Base-by-base conservation (phyloP, 2,888 invertebrate species). In the Linnaemya vulpina region DNA sequence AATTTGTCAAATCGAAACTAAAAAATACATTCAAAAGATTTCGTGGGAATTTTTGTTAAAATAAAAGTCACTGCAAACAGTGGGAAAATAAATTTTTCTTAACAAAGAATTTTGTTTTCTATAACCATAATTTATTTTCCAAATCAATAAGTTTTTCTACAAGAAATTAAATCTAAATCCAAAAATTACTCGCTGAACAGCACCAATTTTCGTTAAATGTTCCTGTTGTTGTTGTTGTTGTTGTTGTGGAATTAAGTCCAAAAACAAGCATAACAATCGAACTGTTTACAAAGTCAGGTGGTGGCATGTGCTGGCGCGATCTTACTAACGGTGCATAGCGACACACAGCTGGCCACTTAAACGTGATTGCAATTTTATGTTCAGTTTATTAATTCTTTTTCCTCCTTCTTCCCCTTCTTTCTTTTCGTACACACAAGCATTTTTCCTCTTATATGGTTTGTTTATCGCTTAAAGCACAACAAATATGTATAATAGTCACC, bases 341-440 rank as follows among this genome's bases (percentile, higher is more conserved):
- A 83, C 83, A 80, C 86, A 87, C 87, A 87, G 86, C 87, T 86
- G 86, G 80, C 82, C 78, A 71, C 75, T 75, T 51, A 63, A 62
- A 84, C 86, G 87, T 87, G 87, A 86, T 86, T 86, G 83, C 82
- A 84, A 86, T 87, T 82, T 82, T 83, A 80, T 81, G 63, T 80
- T 80, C 49, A 74, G 73, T 80, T 81, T 81, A 68, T 80, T 80
- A 71, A 53, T 55, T 43, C 38, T 58, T 17, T 17, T 46, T 49
- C 20, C 35, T 40, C n/a, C 40, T 60, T 30, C 20, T 46, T 55
- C 46, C 25, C 4, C 17, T 40, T 43, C 20, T 67, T 51, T 17
- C 3, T 20, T 2, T 30, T 30, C 5, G 2, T 30, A 30, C 5
- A 5, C 30, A n/a, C n/a, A n/a, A n/a, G n/a, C 5, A 15, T n/a